phyloP scores from a whole-genome alignment of 2,888 invertebrate genomes.

The Tachina lurida region DNA sequence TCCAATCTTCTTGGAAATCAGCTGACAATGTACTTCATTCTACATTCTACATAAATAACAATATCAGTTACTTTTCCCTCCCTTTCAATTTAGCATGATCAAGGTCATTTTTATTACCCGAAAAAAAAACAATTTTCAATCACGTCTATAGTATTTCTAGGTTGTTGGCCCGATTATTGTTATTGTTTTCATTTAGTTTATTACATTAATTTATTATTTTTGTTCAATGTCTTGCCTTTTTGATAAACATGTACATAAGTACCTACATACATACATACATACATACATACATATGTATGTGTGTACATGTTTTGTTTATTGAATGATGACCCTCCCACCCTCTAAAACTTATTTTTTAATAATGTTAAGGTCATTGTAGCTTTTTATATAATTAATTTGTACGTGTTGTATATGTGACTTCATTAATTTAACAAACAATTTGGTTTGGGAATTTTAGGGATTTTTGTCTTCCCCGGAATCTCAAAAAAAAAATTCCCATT shows the following conservation, averaged over 20 bases:
- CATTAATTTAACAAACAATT: not conserved
- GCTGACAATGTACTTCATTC: not conserved
- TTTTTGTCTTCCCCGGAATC: too few species aligned
- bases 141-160: constrained; percentile 26
- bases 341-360: not conserved
- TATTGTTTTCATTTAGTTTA: constrained; percentile 16
- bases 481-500: too few species aligned
- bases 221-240: not conserved
- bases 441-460: too few species aligned
- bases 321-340: not conserved
- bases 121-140: constrained; percentile 33
- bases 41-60: not conserved
- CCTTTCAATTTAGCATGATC: constrained; percentile 24
- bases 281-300: too few species aligned
- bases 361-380: not conserved
- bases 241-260: not conserved
- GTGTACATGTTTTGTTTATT: not conserved
- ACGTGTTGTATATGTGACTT: not conserved
- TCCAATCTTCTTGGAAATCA: constrained; percentile 15
- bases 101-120: constrained; percentile 55
- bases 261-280: not conserved
- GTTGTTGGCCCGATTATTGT: constrained; percentile 10
- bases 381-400: not conserved
- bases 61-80: not conserved
- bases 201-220: constrained; percentile 28